phyloP scores from a whole-genome alignment of 2,888 invertebrate genomes.

The Patella pellucida region DNA sequence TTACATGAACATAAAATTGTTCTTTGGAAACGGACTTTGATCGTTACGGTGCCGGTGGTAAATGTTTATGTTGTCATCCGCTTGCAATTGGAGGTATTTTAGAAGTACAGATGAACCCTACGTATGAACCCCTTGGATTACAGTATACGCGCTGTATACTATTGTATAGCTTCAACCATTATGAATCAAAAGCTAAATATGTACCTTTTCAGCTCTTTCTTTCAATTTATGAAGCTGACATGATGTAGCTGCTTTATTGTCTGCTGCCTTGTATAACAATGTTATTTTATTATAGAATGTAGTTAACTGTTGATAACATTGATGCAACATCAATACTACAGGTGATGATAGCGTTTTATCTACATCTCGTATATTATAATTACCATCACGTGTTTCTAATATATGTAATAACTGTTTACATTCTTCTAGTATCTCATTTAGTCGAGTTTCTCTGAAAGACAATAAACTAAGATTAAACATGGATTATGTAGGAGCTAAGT shows the following conservation, averaged over 20 bases:
- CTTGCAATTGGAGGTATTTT: too few relatives aligned
- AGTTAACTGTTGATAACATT: slow-evolving; percentile 25
- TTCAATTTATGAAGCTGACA: slow-evolving; percentile 18
- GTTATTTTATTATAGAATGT: slow-evolving; percentile 28
- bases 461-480: too few relatives aligned
- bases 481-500: too few relatives aligned
- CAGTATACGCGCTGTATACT: too few relatives aligned
- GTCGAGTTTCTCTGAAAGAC: slow-evolving; percentile 42
- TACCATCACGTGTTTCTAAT: slow-evolving; percentile 40
- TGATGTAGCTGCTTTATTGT: slow-evolving; percentile 22
- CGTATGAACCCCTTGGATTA: too few relatives aligned
- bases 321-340: slow-evolving; percentile 24
- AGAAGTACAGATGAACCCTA: too few relatives aligned
- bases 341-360: slow-evolving; percentile 29
- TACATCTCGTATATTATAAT: slow-evolving; percentile 33
- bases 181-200: background rate
- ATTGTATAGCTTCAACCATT: too few relatives aligned
- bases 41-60: too few relatives aligned
- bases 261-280: slow-evolving; percentile 30
- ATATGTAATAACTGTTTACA: slow-evolving; percentile 41
- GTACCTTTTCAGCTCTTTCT: slow-evolving; percentile 16
- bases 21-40: too few relatives aligned
- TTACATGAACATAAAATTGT: too few relatives aligned
- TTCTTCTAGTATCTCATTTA: slow-evolving; percentile 38
- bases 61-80: too few relatives aligned